Evolutionary conservation across 2,113 vertebrate species (phyloP), one percentile per base, ranked within the genome.

Genomic region (Calonectris borealis): DNA sequence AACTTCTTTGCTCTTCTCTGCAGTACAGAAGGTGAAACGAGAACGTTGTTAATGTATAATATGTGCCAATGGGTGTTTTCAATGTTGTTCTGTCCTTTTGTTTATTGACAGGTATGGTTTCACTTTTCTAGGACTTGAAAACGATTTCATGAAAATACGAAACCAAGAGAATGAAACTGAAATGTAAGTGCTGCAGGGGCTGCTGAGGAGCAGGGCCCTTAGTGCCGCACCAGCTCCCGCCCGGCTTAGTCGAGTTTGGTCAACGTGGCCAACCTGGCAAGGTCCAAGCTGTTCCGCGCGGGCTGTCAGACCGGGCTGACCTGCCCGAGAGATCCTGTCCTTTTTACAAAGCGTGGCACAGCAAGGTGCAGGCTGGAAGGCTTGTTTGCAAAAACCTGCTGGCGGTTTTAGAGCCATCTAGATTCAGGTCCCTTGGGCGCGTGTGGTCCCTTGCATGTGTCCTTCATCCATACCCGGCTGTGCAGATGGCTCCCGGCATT

Each of bases 61-160:
- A 10, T 13, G 38, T 91, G 78, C 84, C 71, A 80, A 64, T 34
- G 73, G 38, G 82, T 98, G 69, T 88, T 94, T 94, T 93, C 96
- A 96, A 97, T 84, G 92, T 70, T 96, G 42, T 95, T 94, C 66
- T 96, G 93, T 98, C 92, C 95, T 97, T 87, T 97, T 98, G 94
- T 98, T 98, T 97, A 95, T 98, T 96, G 95, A 97, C 97, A 99
- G 99, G 98, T 99, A 99, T 86, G 99, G 99, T 96, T 99, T 99
- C 97, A 99, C 99, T 90, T 99, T 99, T 98, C 98, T 99, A 93
- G 99, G 99, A 92, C 97, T 98, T 70, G 98, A 98, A 96, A 99
- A 98, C 13, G 98, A 98, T 97, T 97, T 88, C 86, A 99, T 99
- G 99, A 99, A 98, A 98, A 97, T 99, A 94, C 97, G 97, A 79